Evolutionary conservation across 2,113 vertebrate genomes (phyloP), one percentile per base, ranked within the genome.

Genomic region (Gymnorhina tibicen): DNA sequence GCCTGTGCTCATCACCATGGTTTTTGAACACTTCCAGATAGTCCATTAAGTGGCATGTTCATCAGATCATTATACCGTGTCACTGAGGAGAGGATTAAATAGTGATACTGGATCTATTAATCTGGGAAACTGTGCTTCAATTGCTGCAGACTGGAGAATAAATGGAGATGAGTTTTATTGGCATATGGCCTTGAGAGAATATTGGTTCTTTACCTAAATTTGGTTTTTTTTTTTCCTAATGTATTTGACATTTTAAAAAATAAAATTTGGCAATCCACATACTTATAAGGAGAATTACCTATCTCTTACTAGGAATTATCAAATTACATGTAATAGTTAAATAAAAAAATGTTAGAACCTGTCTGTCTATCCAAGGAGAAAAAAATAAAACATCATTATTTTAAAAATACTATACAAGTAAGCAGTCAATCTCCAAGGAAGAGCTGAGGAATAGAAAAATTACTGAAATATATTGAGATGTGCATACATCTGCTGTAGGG

Each of bases 91-190:
- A 93, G 56, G 88, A 96, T 95, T 95, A 96, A 96, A 89, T 86
- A 84, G 83, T 91, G 90, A 86, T 96, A 92, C 74, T 89, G 75
- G 92, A 86, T 89, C 95, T 92, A 84, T 96, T 97, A 94, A 91
- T 96, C 92, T 96, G 72, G 59, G 83, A 83, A 90, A 75, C 82
- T 68, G 28, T 89, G 63, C 88, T 92, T 81, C 93, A 81, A 1
- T 89, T 94, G 91, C 58, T 89, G 66, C 44, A 79, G 73, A 35
- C 68, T 67, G 68, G 41, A 82, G 76, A 85, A 85, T 50, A 66
- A 78, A 86, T 96, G 83, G 68, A 86, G 37, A 64, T 88, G 55
- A 60, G 41, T 78, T 88, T 88, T 89, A 30, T 6, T 81, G 41
- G 76, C 0, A 0, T 47, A 52, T n/a, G 24, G 50, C 41, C 85